Evolutionary conservation across 2,113 vertebrate species (phyloP), one percentile per base, ranked within the genome.

Genomic region (Rhabdomys dilectus): DNA sequence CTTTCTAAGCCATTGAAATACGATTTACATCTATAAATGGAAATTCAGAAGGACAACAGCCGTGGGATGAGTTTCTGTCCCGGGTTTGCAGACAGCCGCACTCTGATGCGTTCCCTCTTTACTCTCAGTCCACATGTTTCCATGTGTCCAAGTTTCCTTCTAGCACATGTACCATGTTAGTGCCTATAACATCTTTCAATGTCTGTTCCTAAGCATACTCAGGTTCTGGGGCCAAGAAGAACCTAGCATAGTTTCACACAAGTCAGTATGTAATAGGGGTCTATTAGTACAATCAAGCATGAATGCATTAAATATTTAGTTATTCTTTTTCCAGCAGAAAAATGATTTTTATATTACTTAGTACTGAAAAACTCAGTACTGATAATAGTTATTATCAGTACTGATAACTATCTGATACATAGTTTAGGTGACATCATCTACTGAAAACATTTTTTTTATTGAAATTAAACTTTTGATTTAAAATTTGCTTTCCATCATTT

Each of bases 341-440:
- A 81, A 45, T 80, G 17, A 92, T 62, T 97, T 93, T 89, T 19
- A 53, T 42, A 62, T 82, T 95, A 16, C 80, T 94, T 3, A 68
- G 2, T 75, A 85, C 36, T 93, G 19, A 88, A 26, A 91, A 94
- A 45, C 15, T 42, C 36, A 31, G n/a, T 42, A 58, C 8, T 66
- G 8, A 95, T 81, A 62, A 58, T 95, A 66, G n/a, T n/a, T n/a
- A n/a, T n/a, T n/a, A n/a, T 42, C 36, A 31, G n/a, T 42, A 58
- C 8, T 66, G 8, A 95, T 81, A 62, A 58, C 4, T 73, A 17
- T 88, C 9, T 84, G n/a, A 0, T 70, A 89, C 1, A 56, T 17
- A 82, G 45, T 91, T 24, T 88, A 22, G 36, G 19, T 70, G 26
- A 16, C 62, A 73, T 89, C 88, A 70, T 82, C 58, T 89, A 31